These are phyloP conservation scores for Morone chrysops DNA, from an alignment of 2,113 vertebrate genomes.

Conservation along the genomic window DNA sequence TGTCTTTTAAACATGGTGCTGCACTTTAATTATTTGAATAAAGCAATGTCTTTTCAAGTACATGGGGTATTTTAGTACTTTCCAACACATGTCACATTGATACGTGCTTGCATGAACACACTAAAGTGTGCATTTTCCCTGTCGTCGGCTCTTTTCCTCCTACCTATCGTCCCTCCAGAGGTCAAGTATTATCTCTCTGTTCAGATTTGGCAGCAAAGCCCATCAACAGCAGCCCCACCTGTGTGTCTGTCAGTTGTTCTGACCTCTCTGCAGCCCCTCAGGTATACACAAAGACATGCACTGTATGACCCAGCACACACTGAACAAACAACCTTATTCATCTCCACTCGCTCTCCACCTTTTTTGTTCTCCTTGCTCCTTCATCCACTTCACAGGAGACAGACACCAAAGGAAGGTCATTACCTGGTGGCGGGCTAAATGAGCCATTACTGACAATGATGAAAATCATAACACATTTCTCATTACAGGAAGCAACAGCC, in stretches of 20 bases:
- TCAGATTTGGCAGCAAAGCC: constrained; percentile 53
- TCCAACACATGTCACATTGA: neutral
- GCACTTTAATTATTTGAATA: neutral
- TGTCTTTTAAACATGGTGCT: neutral
- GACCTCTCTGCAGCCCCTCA: constrained; percentile 45
- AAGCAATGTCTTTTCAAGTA: neutral
- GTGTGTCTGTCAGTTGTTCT: constrained; percentile 69
- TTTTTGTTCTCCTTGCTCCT: constrained; percentile 40
- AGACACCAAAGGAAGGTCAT: constrained; percentile 46
- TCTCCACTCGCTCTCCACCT: constrained; percentile 30
- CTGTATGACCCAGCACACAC: constrained; percentile 56
- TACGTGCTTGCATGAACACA: too few species aligned
- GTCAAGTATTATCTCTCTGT: constrained; percentile 62
- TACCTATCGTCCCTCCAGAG: constrained; percentile 13
- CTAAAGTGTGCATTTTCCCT: neutral
- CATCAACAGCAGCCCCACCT: constrained; percentile 72
- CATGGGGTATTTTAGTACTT: neutral
- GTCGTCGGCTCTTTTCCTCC: neutral
- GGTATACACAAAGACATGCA: constrained; percentile 66
- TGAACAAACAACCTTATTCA: constrained; percentile 77
- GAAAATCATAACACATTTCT: constrained; percentile 71
- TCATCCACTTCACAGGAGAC: constrained; percentile 26
- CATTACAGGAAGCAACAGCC: constrained; percentile 65
- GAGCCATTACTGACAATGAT: constrained; percentile 66
- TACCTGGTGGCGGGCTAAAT: constrained; percentile 43